These are phyloP conservation scores for Psylliodes chrysocephalus DNA, from an alignment of 2,888 invertebrate genomes.

Conservation along the genomic window DNA sequence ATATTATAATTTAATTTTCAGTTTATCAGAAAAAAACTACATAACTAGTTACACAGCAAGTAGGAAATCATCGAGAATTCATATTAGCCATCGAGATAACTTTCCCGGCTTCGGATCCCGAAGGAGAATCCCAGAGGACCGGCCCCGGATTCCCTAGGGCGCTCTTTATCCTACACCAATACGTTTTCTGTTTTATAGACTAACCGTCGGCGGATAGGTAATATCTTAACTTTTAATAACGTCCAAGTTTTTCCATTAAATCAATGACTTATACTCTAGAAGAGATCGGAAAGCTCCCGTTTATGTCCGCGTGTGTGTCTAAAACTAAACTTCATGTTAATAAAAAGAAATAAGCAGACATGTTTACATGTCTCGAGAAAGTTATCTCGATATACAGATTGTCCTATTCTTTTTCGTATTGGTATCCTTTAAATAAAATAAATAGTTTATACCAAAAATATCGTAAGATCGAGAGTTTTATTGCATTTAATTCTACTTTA, in stretches of 20 bases:
- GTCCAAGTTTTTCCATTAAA: conserved; percentile 62
- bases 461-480: too few species aligned
- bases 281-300: conserved; percentile 41
- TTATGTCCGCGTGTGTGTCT: conserved; percentile 33
- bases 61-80: conserved; percentile 31
- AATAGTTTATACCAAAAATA: too few species aligned
- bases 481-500: too few species aligned
- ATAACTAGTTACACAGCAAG: conserved; percentile 23
- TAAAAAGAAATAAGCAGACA: conserved; percentile 41
- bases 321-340: conserved; percentile 36
- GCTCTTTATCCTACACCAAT: conserved; percentile 45
- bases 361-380: conserved; percentile 41
- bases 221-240: conserved; percentile 60
- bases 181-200: conserved; percentile 57
- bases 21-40: conserved; percentile 25
- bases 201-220: conserved; percentile 53
- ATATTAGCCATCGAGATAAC: conserved; percentile 32
- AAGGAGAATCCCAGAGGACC: conserved; percentile 18
- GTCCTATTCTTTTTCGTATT: too few species aligned
- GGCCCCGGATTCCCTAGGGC: conserved; percentile 22
- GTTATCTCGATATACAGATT: conserved; percentile 19
- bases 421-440: too few species aligned
- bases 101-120: conserved; percentile 17
- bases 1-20: too few species aligned
- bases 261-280: conserved; percentile 53